These are phyloP conservation scores for Protonemura montana DNA, from an alignment of 2,888 invertebrate genomes.

Conservation along the genomic window DNA sequence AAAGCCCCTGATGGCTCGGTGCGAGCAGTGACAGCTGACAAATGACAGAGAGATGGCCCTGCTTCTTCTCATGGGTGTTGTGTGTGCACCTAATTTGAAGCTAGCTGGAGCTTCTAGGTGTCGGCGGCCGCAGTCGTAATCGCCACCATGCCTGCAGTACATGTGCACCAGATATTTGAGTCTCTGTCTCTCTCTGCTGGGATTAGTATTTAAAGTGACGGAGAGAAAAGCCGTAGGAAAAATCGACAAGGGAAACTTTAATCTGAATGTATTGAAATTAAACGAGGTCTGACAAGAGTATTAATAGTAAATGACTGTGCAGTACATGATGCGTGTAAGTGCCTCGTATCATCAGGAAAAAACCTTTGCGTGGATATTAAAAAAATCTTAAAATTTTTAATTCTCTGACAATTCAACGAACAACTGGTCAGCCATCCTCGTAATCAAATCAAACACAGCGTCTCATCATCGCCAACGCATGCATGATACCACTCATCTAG, in stretches of 20 bases:
- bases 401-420: not conserved
- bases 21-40: not conserved
- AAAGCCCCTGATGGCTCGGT: not conserved
- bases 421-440: not conserved
- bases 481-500: not conserved
- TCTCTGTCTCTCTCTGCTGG: not conserved
- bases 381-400: not conserved
- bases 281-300: not conserved
- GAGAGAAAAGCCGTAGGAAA: not conserved
- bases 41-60: not conserved
- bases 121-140: not conserved
- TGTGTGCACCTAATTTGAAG: not conserved
- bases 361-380: not conserved
- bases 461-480: not conserved
- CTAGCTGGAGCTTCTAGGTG: not conserved
- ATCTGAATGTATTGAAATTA: not conserved
- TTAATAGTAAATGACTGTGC: not conserved
- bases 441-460: not conserved
- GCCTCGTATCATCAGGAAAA: not conserved
- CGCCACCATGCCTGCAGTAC: not conserved
- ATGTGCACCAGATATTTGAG: not conserved
- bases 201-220: not conserved
- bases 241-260: not conserved
- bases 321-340: not conserved
- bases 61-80: constrained; percentile 2